Conservation (phyloP, 2,888 invertebrate species). For the Gonocerus acuteangulatus region DNA sequence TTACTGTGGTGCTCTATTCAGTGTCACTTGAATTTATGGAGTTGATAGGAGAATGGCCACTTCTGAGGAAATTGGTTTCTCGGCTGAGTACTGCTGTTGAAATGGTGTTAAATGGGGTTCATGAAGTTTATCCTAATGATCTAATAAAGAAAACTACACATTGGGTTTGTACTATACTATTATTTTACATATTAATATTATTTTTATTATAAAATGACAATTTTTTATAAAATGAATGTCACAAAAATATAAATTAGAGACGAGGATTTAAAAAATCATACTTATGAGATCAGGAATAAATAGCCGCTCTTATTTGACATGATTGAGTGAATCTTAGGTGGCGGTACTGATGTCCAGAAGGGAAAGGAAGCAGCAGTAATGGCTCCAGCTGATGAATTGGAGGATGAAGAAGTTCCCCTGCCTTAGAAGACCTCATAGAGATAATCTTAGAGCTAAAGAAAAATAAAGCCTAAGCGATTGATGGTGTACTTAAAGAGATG, state of each 20-base stretch:
- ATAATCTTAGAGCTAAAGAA: too few relatives aligned
- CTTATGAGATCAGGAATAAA: too few relatives aligned
- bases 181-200: background rate
- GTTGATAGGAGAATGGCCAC: conserved; percentile 45
- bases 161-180: conserved; percentile 46
- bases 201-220: background rate
- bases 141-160: conserved; percentile 55
- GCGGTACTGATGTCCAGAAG: too few relatives aligned
- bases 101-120: conserved; percentile 55
- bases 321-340: too few relatives aligned
- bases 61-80: conserved; percentile 30
- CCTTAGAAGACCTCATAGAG: too few relatives aligned
- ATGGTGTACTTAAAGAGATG: too few relatives aligned
- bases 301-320: too few relatives aligned
- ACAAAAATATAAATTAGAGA: background rate
- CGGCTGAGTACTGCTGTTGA: conserved; percentile 45
- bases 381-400: too few relatives aligned
- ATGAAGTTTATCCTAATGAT: conserved; percentile 58
- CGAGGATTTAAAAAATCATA: too few relatives aligned
- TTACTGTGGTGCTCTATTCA: conserved; percentile 55
- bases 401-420: too few relatives aligned
- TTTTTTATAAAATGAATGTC: background rate
- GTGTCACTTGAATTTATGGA: conserved; percentile 48
- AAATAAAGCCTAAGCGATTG: too few relatives aligned
- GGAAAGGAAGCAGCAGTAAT: too few relatives aligned